Percentiles rank a stretch among this genome's conserved stretches.
Evolutionary conservation across 2,888 invertebrate species (phyloP).

Genomic region (Cerastis rubricosa): DNA sequence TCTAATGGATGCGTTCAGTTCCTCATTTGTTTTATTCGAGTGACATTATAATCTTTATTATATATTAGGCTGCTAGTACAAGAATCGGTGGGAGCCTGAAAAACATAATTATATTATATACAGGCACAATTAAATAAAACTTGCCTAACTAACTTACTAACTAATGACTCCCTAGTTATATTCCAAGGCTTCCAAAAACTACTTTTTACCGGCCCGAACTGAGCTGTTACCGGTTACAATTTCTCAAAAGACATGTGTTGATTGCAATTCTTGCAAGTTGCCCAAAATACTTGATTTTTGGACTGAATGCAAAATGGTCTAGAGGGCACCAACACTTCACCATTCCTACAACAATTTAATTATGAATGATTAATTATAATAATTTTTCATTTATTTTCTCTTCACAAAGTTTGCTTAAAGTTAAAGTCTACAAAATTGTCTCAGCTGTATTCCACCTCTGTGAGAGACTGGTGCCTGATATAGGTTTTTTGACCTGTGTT

Average conservation of each 20-base stretch:
- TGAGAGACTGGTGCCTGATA: too few species aligned
- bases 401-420: too few species aligned
- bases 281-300: not conserved
- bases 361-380: too few species aligned
- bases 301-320: not conserved
- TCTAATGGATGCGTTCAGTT: not conserved
- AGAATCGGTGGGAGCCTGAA: conserved; percentile 3
- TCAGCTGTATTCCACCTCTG: too few species aligned
- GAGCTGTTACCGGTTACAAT: not conserved
- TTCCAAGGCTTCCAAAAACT: too few species aligned
- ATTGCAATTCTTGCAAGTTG: not conserved
- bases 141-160: not conserved
- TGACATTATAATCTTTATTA: not conserved
- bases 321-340: not conserved
- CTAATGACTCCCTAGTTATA: too few species aligned
- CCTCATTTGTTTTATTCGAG: not conserved
- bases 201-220: not conserved
- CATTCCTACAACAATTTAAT: not conserved
- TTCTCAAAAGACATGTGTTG: not conserved
- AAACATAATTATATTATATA: not conserved
- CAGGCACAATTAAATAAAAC: not conserved
- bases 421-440: too few species aligned
- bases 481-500: too few species aligned
- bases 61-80: not conserved
- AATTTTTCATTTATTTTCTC: too few species aligned